Conservation (phyloP, 2,113 vertebrate species). For the Trichechus manatus region DNA sequence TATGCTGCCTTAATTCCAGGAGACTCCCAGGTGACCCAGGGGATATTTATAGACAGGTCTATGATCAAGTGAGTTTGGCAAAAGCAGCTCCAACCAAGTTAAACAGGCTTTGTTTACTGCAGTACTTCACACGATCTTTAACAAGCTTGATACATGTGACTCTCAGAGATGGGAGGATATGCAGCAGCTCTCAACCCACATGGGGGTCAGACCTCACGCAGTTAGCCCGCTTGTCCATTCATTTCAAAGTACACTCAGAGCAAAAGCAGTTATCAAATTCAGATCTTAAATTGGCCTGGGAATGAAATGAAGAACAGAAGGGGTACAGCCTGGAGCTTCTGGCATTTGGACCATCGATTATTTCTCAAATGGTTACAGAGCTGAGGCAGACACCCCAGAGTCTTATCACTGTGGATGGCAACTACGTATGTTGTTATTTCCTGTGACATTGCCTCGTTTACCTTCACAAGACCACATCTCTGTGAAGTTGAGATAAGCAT, state of each 20-base stretch:
- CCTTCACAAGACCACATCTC: not conserved
- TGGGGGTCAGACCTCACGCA: not conserved
- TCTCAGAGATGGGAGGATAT: not conserved
- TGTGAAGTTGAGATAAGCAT: not conserved
- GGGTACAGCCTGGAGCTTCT: not conserved
- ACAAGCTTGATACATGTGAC: not conserved
- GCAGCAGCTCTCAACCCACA: not conserved
- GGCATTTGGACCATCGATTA: not conserved
- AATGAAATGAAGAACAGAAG: not conserved
- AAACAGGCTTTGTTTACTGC: not conserved
- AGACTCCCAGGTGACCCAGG: too few species aligned
- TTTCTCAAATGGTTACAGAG: not conserved
- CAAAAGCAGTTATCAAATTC: not conserved
- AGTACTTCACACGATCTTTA: not conserved
- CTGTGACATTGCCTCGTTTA: not conserved
- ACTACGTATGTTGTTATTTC: not conserved
- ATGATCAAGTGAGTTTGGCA: not conserved
- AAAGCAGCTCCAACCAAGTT: not conserved
- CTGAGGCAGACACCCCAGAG: not conserved
- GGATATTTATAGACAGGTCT: too few species aligned
- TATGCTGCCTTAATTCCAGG: too few species aligned
- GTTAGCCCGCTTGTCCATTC: not conserved
- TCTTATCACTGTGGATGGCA: not conserved
- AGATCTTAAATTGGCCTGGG: not conserved
- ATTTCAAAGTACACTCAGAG: not conserved